Evolutionary conservation across 1,140 invertebrate species (phyloP), one percentile per base, ranked within the genome.

Genomic region (Sitophilus oryzae): DNA sequence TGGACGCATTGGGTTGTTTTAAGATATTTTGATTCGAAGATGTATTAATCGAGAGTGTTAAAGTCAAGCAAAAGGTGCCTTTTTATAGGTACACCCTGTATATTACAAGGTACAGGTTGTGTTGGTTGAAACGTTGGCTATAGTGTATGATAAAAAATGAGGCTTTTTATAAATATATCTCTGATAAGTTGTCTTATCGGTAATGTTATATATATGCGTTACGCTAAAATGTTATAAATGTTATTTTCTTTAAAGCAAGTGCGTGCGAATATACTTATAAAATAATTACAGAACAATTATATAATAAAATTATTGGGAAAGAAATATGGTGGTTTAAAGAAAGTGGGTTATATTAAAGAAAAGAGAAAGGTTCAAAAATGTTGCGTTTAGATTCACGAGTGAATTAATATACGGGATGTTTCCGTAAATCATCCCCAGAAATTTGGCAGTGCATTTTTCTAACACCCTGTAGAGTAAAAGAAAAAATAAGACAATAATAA

Each of bases 401-500:
- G 25, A 46, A 35, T 6, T 11, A 4, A 49, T 20, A 21, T n/a
- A 35, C n/a, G 40, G 19, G 19, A 42, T n/a, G n/a, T n/a, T n/a
- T n/a, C n/a, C n/a, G n/a, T n/a, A n/a, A n/a, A n/a, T n/a, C n/a
- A n/a, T n/a, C n/a, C n/a, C n/a, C n/a, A n/a, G n/a, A n/a, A n/a
- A n/a, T n/a, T n/a, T n/a, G n/a, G n/a, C n/a, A n/a, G n/a, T n/a
- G n/a, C n/a, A n/a, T n/a, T n/a, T n/a, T n/a, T n/a, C n/a, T n/a
- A n/a, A n/a, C n/a, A n/a, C n/a, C n/a, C n/a, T n/a, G n/a, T n/a
- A n/a, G n/a, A n/a, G n/a, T n/a, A n/a, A n/a, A n/a, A n/a, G n/a
- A n/a, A n/a, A n/a, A 47, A 38, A 6, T 49, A 38, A 46, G 47
- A 49, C 47, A 49, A 49, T 49, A 47, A 47, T 47, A 49, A 30